Evolutionary conservation across 2,888 invertebrate species (phyloP).

Genomic region (Tribolium freemani): DNA sequence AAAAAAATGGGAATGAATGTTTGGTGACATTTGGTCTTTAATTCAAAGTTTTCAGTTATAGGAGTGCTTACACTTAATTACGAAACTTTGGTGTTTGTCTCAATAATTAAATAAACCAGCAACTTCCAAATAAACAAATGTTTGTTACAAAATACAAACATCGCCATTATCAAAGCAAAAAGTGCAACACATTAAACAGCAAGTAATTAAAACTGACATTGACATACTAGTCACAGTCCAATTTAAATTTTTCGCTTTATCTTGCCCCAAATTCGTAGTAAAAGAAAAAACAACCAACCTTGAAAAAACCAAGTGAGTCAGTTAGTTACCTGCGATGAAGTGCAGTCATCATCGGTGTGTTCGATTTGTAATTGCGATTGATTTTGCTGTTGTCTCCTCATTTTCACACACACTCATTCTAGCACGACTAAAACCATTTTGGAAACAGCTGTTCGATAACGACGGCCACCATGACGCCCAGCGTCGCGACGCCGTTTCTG

Average conservation of each 20-base stretch:
- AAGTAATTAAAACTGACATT: conserved; percentile 43
- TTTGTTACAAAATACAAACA: neutral
- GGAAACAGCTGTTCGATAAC: conserved; percentile 58
- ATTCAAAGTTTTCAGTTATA: neutral
- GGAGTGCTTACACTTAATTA: neutral
- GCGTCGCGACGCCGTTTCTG: conserved; percentile 58
- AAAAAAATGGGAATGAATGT: neutral
- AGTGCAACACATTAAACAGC: conserved; percentile 13
- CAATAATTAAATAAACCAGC: neutral
- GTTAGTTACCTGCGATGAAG: conserved; percentile 71
- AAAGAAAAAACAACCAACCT: neutral
- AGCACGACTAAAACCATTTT: conserved; percentile 41
- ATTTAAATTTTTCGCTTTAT: neutral
- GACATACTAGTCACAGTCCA: conserved; percentile 18
- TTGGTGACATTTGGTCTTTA: neutral
- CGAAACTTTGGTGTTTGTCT: neutral
- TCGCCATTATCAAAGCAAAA: neutral
- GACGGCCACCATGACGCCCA: conserved; percentile 49
- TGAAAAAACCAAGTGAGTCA: conserved; percentile 1
- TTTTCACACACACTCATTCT: conserved; percentile 47
- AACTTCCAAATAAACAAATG: neutral
- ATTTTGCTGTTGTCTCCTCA: conserved; percentile 60
- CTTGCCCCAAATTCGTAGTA: neutral
- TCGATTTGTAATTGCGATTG: conserved; percentile 64
- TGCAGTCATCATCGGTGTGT: conserved; percentile 71